A percentile compares a stretch with the other conserved stretches of the same genome.
These are phyloP conservation scores for Australoheros scitulus DNA, from an alignment of 2,113 vertebrate genomes.

Conservation along the genomic window DNA sequence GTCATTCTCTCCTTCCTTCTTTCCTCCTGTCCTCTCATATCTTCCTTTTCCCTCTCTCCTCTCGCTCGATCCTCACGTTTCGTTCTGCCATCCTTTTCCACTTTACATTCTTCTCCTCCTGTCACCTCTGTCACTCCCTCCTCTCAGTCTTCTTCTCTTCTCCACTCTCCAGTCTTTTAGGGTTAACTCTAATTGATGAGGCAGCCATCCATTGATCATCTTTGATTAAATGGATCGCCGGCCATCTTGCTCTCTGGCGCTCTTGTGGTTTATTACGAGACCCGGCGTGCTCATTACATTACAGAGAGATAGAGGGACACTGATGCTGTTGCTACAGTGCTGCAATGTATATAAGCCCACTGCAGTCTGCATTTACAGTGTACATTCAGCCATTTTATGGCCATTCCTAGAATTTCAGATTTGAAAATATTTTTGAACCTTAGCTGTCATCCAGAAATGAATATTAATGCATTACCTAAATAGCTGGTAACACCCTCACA, in stretches of 20 bases:
- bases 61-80: not conserved
- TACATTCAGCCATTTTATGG: not conserved
- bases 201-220: constrained; percentile 56
- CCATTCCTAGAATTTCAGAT: not conserved
- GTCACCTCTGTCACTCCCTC: not conserved
- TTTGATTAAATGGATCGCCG: constrained; percentile 71
- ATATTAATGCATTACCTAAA: not conserved
- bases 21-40: not conserved
- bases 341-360: constrained; percentile 36
- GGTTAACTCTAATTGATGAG: constrained; percentile 69
- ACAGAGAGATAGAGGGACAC: constrained; percentile 17
- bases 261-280: constrained; percentile 48
- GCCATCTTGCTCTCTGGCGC: constrained; percentile 54
- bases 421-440: not conserved
- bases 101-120: not conserved
- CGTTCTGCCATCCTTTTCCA: not conserved
- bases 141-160: not conserved
- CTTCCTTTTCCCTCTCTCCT: not conserved
- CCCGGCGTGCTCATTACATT: constrained; percentile 52
- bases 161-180: constrained; percentile 22
- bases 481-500: not conserved
- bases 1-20: constrained; percentile 3
- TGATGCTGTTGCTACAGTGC: constrained; percentile 20
- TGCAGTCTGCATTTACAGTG: constrained; percentile 30
- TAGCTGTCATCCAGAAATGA: not conserved